Conservation (phyloP, 2,113 vertebrate species). For the Nesospiza acunhae region DNA sequence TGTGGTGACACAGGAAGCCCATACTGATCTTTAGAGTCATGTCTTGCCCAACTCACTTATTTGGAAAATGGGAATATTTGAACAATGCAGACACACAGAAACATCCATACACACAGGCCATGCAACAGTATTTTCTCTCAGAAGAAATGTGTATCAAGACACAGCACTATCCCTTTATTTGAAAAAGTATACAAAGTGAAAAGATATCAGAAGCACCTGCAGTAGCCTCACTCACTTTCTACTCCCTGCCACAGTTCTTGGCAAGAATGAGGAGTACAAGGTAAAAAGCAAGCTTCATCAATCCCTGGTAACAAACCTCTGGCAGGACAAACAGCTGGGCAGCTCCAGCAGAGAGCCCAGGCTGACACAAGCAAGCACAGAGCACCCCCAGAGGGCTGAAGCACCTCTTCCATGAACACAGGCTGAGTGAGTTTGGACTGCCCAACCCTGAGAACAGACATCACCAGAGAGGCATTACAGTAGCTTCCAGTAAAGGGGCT, state of each 20-base stretch:
- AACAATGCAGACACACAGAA: neutral
- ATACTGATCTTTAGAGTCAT: accelerated
- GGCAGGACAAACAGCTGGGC: neutral
- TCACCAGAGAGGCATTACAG: neutral
- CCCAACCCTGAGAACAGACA: neutral
- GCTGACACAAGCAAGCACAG: neutral
- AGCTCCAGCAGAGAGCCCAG: neutral
- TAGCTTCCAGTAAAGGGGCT: neutral
- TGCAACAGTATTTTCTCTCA: neutral
- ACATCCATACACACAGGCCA: neutral
- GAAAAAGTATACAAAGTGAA: neutral
- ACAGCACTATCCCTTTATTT: neutral
- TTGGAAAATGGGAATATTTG: neutral
- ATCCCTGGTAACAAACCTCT: neutral
- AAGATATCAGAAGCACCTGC: neutral
- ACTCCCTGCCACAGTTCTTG: neutral
- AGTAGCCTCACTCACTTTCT: neutral
- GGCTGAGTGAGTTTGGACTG: neutral
- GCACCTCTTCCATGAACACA: neutral
- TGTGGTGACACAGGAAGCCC: neutral
- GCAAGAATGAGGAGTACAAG: neutral
- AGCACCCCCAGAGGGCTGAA: neutral
- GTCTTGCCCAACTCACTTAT: neutral
- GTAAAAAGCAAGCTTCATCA: neutral
- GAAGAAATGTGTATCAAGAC: neutral